Conservation (phyloP, 2,888 invertebrate genomes). For the Ommatoiulus sabulosus region DNA sequence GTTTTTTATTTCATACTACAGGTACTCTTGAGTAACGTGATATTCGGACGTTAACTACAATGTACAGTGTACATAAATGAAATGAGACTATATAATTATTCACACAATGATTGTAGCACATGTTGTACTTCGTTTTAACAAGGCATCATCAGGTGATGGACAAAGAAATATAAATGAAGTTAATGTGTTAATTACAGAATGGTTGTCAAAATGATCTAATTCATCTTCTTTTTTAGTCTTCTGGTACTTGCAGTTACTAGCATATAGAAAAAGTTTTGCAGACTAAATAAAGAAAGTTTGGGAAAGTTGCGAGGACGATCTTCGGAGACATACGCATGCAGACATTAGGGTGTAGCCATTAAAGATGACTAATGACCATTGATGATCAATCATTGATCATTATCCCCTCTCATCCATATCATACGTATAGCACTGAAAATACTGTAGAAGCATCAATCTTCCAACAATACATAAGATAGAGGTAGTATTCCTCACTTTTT, state of each 20-base stretch:
- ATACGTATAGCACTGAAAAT: not conserved
- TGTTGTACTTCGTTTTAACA: too few species aligned
- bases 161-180: too few species aligned
- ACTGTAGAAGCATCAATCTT: not conserved
- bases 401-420: not conserved
- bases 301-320: not conserved
- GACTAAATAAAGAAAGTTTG: not conserved
- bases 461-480: not conserved
- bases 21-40: too few species aligned
- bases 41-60: too few species aligned
- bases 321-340: not conserved
- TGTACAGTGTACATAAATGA: too few species aligned
- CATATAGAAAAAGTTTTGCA: not conserved
- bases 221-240: too few species aligned
- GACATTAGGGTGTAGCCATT: not conserved
- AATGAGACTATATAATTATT: too few species aligned
- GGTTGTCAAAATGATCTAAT: too few species aligned
- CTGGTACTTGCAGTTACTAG: not conserved
- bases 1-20: too few species aligned
- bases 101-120: too few species aligned
- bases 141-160: too few species aligned
- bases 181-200: too few species aligned
- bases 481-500: not conserved
- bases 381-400: constrained; percentile 1
- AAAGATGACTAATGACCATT: not conserved